A percentile compares a stretch with the other conserved stretches of the same genome.
Conservation (phyloP, 1,140 invertebrate species). For the Phocides pigmalion region DNA sequence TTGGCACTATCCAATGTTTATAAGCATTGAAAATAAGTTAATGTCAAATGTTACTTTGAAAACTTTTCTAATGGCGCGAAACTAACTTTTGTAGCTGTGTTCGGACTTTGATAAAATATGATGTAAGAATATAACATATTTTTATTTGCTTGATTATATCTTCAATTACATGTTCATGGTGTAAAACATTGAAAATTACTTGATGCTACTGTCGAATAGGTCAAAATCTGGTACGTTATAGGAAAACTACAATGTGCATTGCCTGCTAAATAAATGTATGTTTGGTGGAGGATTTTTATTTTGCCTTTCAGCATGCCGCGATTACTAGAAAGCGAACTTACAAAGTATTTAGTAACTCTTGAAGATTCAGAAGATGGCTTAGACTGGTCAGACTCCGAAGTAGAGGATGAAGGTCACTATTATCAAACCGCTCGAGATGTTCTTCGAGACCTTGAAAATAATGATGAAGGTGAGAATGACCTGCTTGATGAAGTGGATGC, state of each 20-base stretch:
- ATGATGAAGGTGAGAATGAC: constrained; percentile 54
- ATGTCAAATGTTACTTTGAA: constrained; percentile 58
- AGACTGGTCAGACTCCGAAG: constrained; percentile 47
- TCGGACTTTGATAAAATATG: constrained; percentile 56
- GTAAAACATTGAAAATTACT: constrained; percentile 46
- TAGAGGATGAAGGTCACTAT: constrained; percentile 50
- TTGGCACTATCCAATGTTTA: constrained; percentile 58
- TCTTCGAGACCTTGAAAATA: constrained; percentile 51
- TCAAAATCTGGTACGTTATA: too few species aligned
- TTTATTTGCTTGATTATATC: constrained; percentile 52
- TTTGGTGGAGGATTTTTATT: too few species aligned
- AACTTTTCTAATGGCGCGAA: constrained; percentile 59
- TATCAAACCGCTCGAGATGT: constrained; percentile 47
- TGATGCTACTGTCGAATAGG: too few species aligned
- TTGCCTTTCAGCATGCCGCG: constrained; percentile 52
- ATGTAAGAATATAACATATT: constrained; percentile 54
- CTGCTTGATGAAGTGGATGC: constrained; percentile 54
- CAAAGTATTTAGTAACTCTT: constrained; percentile 54
- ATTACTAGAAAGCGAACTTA: constrained; percentile 57
- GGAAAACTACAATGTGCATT: too few species aligned
- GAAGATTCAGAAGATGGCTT: constrained; percentile 51
- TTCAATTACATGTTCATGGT: constrained; percentile 48
- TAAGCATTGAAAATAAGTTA: constrained; percentile 53
- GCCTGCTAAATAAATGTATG: too few species aligned
- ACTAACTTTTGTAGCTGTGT: constrained; percentile 59